Base-by-base conservation (phyloP, 2,113 vertebrate species). In the Ictalurus furcatus region DNA sequence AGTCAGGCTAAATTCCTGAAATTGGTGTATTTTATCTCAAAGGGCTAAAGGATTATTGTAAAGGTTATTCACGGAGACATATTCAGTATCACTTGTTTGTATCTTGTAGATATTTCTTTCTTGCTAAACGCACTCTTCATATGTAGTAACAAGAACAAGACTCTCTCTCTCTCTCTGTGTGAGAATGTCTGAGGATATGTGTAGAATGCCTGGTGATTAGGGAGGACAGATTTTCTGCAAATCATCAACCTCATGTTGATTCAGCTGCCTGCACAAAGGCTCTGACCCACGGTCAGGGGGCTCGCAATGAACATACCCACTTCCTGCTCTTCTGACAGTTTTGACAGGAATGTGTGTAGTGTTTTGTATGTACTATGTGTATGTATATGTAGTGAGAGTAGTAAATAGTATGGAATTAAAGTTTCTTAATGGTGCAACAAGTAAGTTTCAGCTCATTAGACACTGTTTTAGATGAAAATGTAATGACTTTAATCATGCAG, bases 191-290 rank as follows among this genome's bases (percentile, higher is more conserved):
- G 30, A 84, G 63, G 85, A 91, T 90, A 80, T 79, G 48, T 84
- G 54, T 73, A 76, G 59, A 87, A 73, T 71, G 87, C 84, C 52
- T 87, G 30, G 67, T 85, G 11, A 69, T 85, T 40, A 61, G 54
- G 44, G 40, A 88, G 67, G 30, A 48, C 80, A 65, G 78, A 89
- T 92, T 89, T 85, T 89, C 86, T 88, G 86, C 59, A 88, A 86
- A 86, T 89, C 79, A 89, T 63, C 73, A 61, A 56, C 67, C 52
- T 21, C 84, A 40, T 90, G 88, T 92, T 89, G 84, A 89, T 90
- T 89, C 88, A 92, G 90, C 88, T 90, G 88, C 80, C 40, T 25
- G 3, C 12, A 30, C 61, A 90, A 84, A 83, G 54, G 61, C 44
- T 44, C 48, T 73, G 44, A 82, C 71, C 71, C 79, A 17, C 3